These are phyloP conservation scores for Okamejei kenojei DNA, from an alignment of 2,797 vertebrate species.

Conservation along the genomic window DNA sequence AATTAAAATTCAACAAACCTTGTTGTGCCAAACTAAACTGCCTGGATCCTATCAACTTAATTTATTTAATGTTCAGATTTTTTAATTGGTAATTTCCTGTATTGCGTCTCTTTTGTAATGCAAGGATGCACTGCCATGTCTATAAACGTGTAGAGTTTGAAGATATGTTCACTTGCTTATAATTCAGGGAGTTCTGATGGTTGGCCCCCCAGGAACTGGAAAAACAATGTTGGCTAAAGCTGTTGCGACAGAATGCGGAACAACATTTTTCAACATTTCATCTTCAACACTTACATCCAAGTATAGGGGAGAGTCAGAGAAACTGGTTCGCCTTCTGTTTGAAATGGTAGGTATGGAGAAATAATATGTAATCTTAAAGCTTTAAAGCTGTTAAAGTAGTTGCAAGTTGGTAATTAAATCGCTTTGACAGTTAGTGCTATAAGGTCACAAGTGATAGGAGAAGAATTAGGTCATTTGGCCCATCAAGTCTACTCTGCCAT, in stretches of 20 bases:
- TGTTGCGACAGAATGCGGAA: slow-evolving; percentile 94
- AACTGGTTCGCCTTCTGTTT: slow-evolving; percentile 90
- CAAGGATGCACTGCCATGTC: neutral
- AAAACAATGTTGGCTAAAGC: slow-evolving; percentile 96
- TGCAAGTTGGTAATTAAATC: too few relatives aligned
- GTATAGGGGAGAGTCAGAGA: slow-evolving; percentile 96
- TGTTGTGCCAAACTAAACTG: neutral
- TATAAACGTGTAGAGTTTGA: neutral
- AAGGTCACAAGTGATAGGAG: too few relatives aligned
- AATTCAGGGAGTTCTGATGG: slow-evolving; percentile 87
- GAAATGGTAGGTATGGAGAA: slow-evolving; percentile 76
- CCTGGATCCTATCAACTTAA: neutral
- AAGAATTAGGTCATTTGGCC: too few relatives aligned
- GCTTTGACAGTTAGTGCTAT: too few relatives aligned
- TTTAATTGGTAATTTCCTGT: neutral
- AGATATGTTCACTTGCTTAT: neutral
- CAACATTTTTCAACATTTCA: slow-evolving; percentile 95
- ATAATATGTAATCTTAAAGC: neutral
- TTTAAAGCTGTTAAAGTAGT: too few relatives aligned
- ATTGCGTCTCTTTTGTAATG: neutral
- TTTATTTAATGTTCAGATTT: neutral
- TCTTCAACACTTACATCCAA: slow-evolving; percentile 96
- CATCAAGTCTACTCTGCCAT: too few relatives aligned
- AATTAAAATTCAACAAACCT: neutral
- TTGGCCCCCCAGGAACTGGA: slow-evolving; percentile 92